Percentiles rank a stretch among this genome's conserved stretches.
phyloP scores from a whole-genome alignment of 2,888 invertebrate species.

The Ypsolopha sequella region DNA sequence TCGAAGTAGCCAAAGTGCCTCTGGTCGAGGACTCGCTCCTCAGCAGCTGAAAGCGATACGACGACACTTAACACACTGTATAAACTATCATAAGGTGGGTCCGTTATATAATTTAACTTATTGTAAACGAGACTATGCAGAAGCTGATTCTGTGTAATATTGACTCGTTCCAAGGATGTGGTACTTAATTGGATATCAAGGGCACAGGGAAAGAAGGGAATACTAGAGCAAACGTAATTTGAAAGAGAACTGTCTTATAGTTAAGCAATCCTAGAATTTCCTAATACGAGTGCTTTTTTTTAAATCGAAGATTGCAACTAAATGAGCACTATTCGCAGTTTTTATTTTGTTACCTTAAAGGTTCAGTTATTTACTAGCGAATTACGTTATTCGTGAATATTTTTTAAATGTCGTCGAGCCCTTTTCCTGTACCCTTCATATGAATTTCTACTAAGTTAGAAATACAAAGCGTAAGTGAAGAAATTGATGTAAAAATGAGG shows the following conservation, averaged over 20 bases:
- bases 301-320: too few relatives aligned
- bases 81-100: conserved; percentile 43
- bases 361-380: too few relatives aligned
- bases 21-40: conserved; percentile 55
- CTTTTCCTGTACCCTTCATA: background rate
- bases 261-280: too few relatives aligned
- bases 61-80: conserved; percentile 38
- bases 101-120: conserved; percentile 12
- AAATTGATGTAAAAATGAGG: background rate
- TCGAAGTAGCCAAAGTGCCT: conserved; percentile 90
- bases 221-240: too few relatives aligned
- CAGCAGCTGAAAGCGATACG: conserved; percentile 35
- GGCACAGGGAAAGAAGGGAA: background rate
- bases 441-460: background rate
- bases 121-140: background rate
- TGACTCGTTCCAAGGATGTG: background rate
- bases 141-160: background rate
- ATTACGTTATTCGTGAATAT: too few relatives aligned
- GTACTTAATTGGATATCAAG: background rate
- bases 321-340: too few relatives aligned
- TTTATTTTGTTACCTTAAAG: too few relatives aligned
- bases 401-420: too few relatives aligned
- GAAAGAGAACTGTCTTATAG: too few relatives aligned
- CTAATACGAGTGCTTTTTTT: too few relatives aligned
- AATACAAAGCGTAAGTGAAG: background rate